phyloP scores from a whole-genome alignment of 2,888 invertebrate genomes.

The Bellardia pandia region DNA sequence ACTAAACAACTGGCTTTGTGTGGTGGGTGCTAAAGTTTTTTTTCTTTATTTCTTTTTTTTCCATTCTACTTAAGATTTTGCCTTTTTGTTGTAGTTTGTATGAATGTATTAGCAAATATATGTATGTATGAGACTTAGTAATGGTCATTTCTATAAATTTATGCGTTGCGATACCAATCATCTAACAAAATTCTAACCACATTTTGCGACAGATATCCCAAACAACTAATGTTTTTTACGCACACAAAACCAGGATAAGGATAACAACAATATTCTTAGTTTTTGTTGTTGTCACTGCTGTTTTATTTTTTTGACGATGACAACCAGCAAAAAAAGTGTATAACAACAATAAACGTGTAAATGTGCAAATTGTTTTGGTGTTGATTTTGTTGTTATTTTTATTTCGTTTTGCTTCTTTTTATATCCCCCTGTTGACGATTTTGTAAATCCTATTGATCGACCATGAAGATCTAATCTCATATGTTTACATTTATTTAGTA shows the following conservation, averaged over 20 bases:
- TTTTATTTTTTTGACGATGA: not conserved
- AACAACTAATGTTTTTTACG: constrained; percentile 5
- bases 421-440: constrained; percentile 41
- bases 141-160: constrained; percentile 54
- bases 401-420: not conserved
- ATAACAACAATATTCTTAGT: not conserved
- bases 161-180: constrained; percentile 54
- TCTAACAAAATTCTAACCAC: constrained; percentile 44
- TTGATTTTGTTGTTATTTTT: constrained; percentile 37
- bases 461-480: constrained; percentile 66
- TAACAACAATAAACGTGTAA: constrained; percentile 38
- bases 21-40: constrained; percentile 6
- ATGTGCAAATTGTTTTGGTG: constrained; percentile 59
- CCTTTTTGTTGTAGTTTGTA: constrained; percentile 21
- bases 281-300: constrained; percentile 1
- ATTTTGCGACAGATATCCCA: not conserved
- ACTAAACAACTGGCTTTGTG: constrained; percentile 50
- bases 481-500: constrained; percentile 55
- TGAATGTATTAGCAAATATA: not conserved
- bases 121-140: not conserved
- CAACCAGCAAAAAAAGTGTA: not conserved
- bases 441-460: constrained; percentile 68
- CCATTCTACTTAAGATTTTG: constrained; percentile 38
- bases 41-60: not conserved
- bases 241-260: constrained; percentile 1